These are phyloP conservation scores for Columba janthina DNA, from an alignment of 2,113 vertebrate species.

Conservation along the genomic window DNA sequence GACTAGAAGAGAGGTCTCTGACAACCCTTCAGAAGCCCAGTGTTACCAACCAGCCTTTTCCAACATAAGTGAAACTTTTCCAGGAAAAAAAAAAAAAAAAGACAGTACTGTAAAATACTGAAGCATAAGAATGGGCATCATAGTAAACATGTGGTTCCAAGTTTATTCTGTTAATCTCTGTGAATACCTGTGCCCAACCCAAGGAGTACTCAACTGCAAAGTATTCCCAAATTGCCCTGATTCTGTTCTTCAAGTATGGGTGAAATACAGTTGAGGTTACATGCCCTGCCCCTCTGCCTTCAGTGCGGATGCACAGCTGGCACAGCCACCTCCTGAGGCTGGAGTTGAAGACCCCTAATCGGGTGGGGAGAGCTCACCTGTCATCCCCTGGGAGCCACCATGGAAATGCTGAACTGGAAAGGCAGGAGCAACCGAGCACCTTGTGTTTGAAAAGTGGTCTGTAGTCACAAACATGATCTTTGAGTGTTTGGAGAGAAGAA, in stretches of 20 bases:
- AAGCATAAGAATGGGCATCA: not conserved
- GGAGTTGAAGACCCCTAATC: not conserved
- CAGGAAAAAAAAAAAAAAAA: not conserved
- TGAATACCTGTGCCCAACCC: not conserved
- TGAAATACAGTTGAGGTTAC: not conserved
- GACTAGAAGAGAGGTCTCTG: not conserved
- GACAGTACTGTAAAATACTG: not conserved
- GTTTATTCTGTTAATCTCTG: not conserved
- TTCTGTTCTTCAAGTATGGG: not conserved
- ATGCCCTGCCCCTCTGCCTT: rapidly evolving
- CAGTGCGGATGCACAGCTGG: not conserved
- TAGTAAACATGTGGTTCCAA: not conserved
- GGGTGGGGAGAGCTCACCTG: not conserved
- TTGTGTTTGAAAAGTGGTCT: not conserved
- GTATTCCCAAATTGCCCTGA: not conserved
- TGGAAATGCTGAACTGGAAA: not conserved
- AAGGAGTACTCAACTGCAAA: not conserved
- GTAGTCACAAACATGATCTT: not conserved
- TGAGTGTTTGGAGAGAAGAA: not conserved
- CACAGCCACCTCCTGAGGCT: not conserved
- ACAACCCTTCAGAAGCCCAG: not conserved
- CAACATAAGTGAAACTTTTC: not conserved
- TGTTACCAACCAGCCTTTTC: not conserved
- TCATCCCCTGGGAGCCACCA: not conserved
- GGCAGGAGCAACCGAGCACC: not conserved